Evolutionary conservation across 2,113 vertebrate genomes (phyloP).

Genomic region (Nycticryphes semicollaris): DNA sequence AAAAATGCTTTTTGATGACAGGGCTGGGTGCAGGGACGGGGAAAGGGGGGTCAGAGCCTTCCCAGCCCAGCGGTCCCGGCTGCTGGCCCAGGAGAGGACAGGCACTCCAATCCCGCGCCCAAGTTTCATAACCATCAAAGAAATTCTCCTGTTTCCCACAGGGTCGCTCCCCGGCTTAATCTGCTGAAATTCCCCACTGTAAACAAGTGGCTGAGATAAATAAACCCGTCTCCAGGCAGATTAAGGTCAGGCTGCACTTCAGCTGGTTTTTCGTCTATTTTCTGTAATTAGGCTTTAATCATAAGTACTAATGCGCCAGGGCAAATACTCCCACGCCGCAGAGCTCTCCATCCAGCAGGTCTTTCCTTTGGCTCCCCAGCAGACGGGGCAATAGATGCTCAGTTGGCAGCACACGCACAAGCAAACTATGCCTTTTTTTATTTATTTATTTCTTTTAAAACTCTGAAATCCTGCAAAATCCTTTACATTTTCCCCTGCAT

Average conservation of each 20-base stretch:
- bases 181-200: conserved; percentile 56
- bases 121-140: conserved; percentile 58
- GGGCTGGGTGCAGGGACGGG: background rate
- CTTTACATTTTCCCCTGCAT: conserved; percentile 48
- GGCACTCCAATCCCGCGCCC: background rate
- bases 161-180: conserved; percentile 24
- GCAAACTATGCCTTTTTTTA: background rate
- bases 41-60: background rate
- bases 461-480: conserved; percentile 59
- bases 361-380: conserved; percentile 14
- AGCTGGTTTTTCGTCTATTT: conserved; percentile 71
- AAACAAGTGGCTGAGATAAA: conserved; percentile 70
- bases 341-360: conserved; percentile 33
- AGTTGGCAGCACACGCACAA: background rate
- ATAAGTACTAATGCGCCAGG: conserved; percentile 53
- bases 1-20: conserved; percentile 52
- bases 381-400: conserved; percentile 45
- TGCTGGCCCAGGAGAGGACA: background rate
- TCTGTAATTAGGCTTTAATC: conserved; percentile 73
- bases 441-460: background rate
- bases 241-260: conserved; percentile 73
- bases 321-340: conserved; percentile 55
- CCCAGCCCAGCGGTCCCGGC: background rate
- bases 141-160: conserved; percentile 46
- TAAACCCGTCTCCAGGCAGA: conserved; percentile 67